Evolutionary conservation across 2,888 invertebrate species (phyloP).

Genomic region (Noctua fimbriata): DNA sequence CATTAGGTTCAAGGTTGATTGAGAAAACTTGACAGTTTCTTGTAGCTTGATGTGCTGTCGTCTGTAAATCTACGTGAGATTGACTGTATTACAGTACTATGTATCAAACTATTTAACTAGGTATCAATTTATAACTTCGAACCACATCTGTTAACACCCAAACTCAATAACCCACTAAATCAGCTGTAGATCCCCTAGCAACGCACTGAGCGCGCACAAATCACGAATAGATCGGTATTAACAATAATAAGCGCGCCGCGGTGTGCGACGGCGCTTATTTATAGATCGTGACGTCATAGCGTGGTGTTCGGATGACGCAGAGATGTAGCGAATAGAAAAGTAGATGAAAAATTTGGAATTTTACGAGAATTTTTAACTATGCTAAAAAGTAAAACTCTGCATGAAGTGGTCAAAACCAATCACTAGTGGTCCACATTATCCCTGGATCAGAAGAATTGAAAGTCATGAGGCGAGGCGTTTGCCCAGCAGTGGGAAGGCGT

Average conservation of each 20-base stretch:
- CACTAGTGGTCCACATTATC: not conserved
- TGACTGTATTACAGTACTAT: not conserved
- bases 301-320: constrained; percentile 9
- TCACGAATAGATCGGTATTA: constrained; percentile 51
- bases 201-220: constrained; percentile 39
- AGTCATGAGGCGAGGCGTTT: not conserved
- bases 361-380: not conserved
- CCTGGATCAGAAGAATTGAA: not conserved
- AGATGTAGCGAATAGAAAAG: constrained; percentile 7
- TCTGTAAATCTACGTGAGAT: not conserved
- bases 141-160: constrained; percentile 23
- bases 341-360: not conserved
- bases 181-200: constrained; percentile 52
- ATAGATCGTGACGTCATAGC: constrained; percentile 52
- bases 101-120: not conserved
- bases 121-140: not conserved
- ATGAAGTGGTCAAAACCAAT: not conserved
- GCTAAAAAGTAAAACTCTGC: not conserved
- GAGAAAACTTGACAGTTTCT: too few relatives aligned
- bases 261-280: constrained; percentile 55
- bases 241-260: constrained; percentile 57
- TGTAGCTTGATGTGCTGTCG: too few relatives aligned
- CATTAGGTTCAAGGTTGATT: too few relatives aligned
- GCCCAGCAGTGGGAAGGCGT: not conserved
- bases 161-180: not conserved